These are phyloP conservation scores for Lagopus leucura DNA, from an alignment of 2,113 vertebrate species.

Conservation along the genomic window DNA sequence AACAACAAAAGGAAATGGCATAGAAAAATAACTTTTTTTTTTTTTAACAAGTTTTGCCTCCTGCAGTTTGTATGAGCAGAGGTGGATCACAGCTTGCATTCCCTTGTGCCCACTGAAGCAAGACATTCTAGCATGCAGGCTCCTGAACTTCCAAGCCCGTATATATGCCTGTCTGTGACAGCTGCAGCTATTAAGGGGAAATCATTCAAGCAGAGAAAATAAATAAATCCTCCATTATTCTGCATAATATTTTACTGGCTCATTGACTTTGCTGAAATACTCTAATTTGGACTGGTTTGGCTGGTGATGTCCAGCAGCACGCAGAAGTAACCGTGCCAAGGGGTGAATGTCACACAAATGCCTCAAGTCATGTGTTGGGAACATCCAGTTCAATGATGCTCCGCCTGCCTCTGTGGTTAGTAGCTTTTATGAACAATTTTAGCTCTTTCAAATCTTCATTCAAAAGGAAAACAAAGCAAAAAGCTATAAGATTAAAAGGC, in stretches of 20 bases:
- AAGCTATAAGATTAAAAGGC: neutral
- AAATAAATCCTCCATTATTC: conserved; percentile 13
- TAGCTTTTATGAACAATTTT: neutral
- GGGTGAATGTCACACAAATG: neutral
- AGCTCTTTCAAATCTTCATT: neutral
- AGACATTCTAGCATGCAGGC: neutral
- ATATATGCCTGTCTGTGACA: neutral
- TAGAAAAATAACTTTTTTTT: neutral
- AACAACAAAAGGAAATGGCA: neutral
- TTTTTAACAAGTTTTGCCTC: neutral
- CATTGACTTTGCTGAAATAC: neutral
- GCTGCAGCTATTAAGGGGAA: conserved; percentile 10
- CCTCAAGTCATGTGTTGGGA: neutral
- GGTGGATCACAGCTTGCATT: neutral
- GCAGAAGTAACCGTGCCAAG: neutral
- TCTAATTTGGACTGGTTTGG: neutral
- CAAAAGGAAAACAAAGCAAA: neutral
- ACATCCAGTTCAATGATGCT: neutral
- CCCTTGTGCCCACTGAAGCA: rapidly evolving
- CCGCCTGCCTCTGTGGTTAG: neutral
- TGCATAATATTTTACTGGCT: neutral
- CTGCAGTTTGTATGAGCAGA: neutral
- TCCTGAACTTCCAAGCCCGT: neutral
- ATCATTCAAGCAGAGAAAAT: neutral
- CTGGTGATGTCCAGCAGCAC: neutral